These are phyloP conservation scores for Orius insidiosus DNA, from an alignment of 1,140 invertebrate genomes.

Conservation along the genomic window DNA sequence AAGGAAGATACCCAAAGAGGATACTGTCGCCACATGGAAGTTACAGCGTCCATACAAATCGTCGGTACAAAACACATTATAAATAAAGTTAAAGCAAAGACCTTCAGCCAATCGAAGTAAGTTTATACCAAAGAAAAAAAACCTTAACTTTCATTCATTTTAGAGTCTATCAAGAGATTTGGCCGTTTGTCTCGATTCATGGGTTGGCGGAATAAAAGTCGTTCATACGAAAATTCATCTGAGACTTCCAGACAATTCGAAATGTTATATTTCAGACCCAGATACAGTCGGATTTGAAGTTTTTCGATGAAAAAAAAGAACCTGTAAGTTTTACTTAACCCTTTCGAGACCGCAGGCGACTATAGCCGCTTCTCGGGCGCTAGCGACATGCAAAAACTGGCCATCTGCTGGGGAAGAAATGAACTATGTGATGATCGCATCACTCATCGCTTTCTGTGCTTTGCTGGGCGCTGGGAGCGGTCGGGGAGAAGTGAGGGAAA, in stretches of 20 bases:
- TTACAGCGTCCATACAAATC: conserved; percentile 66
- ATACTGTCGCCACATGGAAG: conserved; percentile 69
- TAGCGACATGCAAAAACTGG: too few relatives aligned
- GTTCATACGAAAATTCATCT: conserved; percentile 46
- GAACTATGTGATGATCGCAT: too few relatives aligned
- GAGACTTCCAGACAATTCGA: conserved; percentile 42
- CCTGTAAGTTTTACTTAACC: conserved; percentile 26
- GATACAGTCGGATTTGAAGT: conserved; percentile 44
- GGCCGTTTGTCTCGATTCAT: conserved; percentile 72
- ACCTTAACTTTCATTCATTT: conserved; percentile 9
- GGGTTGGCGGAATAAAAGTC: conserved; percentile 61
- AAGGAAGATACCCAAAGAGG: conserved; percentile 76
- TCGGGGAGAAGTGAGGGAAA: too few relatives aligned
- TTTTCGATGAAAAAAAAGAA: conserved; percentile 36
- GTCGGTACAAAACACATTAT: conserved; percentile 75
- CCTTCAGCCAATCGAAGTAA: conserved; percentile 54
- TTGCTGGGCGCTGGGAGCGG: too few relatives aligned
- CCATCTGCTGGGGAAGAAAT: too few relatives aligned
- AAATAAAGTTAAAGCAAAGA: conserved; percentile 61
- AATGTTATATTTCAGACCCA: conserved; percentile 43
- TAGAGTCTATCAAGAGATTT: conserved; percentile 60
- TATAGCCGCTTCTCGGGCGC: conserved; percentile 27
- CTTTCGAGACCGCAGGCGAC: conserved; percentile 25
- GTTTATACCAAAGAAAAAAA: conserved; percentile 13
- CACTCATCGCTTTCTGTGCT: too few relatives aligned